phyloP scores from a whole-genome alignment of 2,888 invertebrate species.

The Ganaspis brasiliensis region DNA sequence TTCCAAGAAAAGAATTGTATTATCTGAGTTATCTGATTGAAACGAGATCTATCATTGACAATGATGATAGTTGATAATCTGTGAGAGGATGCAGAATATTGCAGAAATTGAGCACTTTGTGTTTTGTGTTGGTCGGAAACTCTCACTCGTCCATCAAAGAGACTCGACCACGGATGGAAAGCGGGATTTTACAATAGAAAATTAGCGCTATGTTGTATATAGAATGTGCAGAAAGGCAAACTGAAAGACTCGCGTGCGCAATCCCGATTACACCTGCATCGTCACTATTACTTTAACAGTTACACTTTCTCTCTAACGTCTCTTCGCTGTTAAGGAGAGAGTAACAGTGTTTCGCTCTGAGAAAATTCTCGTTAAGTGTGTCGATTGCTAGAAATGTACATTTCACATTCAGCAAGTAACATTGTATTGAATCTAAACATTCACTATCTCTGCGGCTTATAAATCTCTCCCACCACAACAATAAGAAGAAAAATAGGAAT shows the following conservation, averaged over 20 bases:
- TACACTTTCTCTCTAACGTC: conserved; percentile 76
- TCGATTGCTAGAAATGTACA: conserved; percentile 52
- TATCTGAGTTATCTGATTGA: too few relatives aligned
- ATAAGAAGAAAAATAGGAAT: too few relatives aligned
- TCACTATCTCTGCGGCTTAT: not conserved
- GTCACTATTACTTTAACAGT: conserved; percentile 78
- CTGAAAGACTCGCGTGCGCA: conserved; percentile 71
- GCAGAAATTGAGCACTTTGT: conserved; percentile 31
- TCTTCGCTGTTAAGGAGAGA: conserved; percentile 63
- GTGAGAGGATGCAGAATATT: conserved; percentile 13
- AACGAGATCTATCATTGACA: not conserved
- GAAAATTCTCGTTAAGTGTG: conserved; percentile 66
- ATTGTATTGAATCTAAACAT: conserved; percentile 1
- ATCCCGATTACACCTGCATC: conserved; percentile 78
- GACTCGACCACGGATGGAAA: conserved; percentile 31
- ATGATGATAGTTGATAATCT: not conserved
- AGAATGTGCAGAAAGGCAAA: conserved; percentile 34
- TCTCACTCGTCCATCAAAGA: conserved; percentile 38
- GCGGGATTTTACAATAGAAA: conserved; percentile 33
- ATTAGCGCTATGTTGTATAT: conserved; percentile 2
- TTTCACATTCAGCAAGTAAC: conserved; percentile 32
- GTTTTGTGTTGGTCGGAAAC: conserved; percentile 18
- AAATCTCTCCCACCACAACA: not conserved
- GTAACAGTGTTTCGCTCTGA: conserved; percentile 61
- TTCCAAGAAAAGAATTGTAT: too few relatives aligned